phyloP scores from a whole-genome alignment of 1,140 invertebrate genomes.

The Antheraea pernyi region DNA sequence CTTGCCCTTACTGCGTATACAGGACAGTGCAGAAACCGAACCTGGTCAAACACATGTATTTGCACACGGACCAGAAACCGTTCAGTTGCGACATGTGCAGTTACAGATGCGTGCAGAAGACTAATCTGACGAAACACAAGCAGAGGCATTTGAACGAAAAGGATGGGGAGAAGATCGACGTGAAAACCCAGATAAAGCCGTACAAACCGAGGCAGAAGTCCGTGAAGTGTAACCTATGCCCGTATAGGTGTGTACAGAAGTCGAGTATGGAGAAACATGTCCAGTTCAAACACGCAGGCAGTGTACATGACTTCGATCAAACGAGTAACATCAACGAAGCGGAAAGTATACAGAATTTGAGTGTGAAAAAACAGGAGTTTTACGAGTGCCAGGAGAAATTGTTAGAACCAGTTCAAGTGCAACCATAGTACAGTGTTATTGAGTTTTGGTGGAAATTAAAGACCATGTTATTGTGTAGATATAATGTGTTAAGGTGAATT shows the following conservation, averaged over 20 bases:
- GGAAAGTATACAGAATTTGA: slow-evolving; percentile 58
- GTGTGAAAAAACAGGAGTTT: slow-evolving; percentile 23
- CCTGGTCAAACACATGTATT: slow-evolving; percentile 82
- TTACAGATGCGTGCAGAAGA: slow-evolving; percentile 75
- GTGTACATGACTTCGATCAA: slow-evolving; percentile 13
- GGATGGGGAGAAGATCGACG: slow-evolving; percentile 52
- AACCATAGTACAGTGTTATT: background rate
- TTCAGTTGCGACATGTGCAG: slow-evolving; percentile 83
- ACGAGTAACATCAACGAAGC: slow-evolving; percentile 40
- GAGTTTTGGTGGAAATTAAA: background rate
- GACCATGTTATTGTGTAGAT: background rate
- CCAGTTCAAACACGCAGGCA: slow-evolving; percentile 59
- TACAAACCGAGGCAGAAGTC: slow-evolving; percentile 66
- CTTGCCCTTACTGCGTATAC: slow-evolving; percentile 83
- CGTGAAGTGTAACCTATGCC: slow-evolving; percentile 64
- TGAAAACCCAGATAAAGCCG: slow-evolving; percentile 58
- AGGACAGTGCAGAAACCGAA: slow-evolving; percentile 79
- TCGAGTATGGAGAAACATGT: slow-evolving; percentile 71
- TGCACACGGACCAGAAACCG: slow-evolving; percentile 82
- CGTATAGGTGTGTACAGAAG: slow-evolving; percentile 70
- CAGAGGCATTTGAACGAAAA: slow-evolving; percentile 73
- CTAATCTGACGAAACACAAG: slow-evolving; percentile 75
- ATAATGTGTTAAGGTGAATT: background rate
- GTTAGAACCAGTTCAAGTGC: background rate
- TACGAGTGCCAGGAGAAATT: slow-evolving; percentile 3